Evolutionary conservation across 2,888 invertebrate species (phyloP), one percentile per base, ranked within the genome.

Genomic region (Cryptus armator): DNA sequence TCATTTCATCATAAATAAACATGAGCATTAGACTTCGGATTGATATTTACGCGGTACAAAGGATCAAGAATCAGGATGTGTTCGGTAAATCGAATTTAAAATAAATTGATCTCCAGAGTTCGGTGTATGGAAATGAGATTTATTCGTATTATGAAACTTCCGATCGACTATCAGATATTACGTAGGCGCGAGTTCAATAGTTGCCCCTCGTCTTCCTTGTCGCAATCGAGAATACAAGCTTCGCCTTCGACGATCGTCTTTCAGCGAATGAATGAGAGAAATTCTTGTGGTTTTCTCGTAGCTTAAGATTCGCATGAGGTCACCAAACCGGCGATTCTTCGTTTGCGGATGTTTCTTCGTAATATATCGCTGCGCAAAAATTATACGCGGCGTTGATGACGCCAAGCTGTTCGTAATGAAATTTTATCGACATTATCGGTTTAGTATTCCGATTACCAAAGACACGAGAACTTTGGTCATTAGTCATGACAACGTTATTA

Each of bases 311-410:
- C 48, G 32, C 70, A 53, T 44, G 56, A 59, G 44, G 29, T 59
- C 56, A 14, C 56, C 56, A 44, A 72, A n/a, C 7, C 44, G 19
- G 56, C 43, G 71, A 2, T 32, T 3, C 70, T 51, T 51, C 70
- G 16, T 16, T 51, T 16, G 51, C 16, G 12, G 70, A 53, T 51
- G 7, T 56, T 32, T 56, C 19, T n/a, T 24, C 53, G 16, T 37
- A 71, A 53, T 19, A 53, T 43, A 32, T 71, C 53, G 32, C 12
- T 10, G 7, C 16, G 71, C 16, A 12, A 53, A 32, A 68, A 51
- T 24, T 24, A 2, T 24, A 29, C 32, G 12, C 6, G 6, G 68
- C 32, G 24, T 24, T 24, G 67, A 51, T 56, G 9, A 19, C 10
- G 48, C 48, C 3, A 32, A 51, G 16, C n/a, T 48, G 12, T 37